Evolutionary conservation across 2,888 invertebrate species (phyloP).

Genomic region (Lycophotia porphyrea): DNA sequence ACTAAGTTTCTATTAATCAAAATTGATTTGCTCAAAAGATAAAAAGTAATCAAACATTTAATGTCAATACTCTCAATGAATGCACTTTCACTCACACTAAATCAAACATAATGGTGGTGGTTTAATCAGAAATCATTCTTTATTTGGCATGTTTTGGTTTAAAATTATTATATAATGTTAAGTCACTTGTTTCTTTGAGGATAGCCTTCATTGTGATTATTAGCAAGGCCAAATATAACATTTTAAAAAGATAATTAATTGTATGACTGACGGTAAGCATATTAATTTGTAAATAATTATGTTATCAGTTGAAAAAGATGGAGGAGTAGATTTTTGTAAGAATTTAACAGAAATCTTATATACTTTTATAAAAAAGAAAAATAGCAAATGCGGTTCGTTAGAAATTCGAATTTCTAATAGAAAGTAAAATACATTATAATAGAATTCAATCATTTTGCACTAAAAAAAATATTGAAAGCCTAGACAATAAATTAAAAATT

Average conservation of each 20-base stretch:
- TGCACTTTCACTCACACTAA: conserved; percentile 56
- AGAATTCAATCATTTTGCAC: background rate
- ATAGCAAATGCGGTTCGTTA: background rate
- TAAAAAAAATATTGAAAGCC: background rate
- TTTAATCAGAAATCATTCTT: conserved; percentile 52
- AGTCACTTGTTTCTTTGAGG: conserved; percentile 22
- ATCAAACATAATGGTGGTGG: conserved; percentile 62
- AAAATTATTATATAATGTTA: conserved; percentile 28
- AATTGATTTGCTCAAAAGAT: conserved; percentile 22
- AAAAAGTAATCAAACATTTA: conserved; percentile 13
- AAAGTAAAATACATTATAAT: background rate
- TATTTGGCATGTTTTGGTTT: conserved; percentile 44
- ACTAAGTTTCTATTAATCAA: conserved; percentile 16
- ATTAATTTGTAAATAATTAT: background rate
- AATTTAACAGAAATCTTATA: background rate
- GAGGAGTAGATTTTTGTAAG: background rate
- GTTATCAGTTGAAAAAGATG: background rate
- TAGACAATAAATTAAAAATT: conserved; percentile 9
- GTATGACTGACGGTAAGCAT: conserved; percentile 12
- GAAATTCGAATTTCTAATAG: background rate
- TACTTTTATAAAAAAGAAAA: background rate
- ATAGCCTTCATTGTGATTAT: conserved; percentile 53
- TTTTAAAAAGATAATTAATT: conserved; percentile 44
- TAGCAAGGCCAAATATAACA: conserved; percentile 53
- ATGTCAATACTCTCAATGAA: conserved; percentile 40